These are phyloP conservation scores for Zosterops lateralis DNA, from an alignment of 2,113 vertebrate species.

Conservation along the genomic window DNA sequence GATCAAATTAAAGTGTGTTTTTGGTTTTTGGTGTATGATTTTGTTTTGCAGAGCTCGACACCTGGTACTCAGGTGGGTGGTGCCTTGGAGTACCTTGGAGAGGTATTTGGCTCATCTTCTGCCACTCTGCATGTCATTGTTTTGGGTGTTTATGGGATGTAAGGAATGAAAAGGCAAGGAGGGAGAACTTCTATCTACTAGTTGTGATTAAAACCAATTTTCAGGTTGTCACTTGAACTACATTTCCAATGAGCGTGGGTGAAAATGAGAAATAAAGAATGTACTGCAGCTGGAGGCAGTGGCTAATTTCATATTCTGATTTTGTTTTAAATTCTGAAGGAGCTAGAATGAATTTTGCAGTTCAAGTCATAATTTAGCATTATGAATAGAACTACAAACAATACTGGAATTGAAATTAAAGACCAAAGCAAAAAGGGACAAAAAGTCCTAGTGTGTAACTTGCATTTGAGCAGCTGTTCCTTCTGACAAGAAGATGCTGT, in stretches of 20 bases:
- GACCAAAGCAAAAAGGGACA: not conserved
- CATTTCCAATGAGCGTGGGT: not conserved
- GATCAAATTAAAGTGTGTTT: not conserved
- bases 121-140: not conserved
- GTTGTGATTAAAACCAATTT: not conserved
- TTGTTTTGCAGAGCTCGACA: not conserved
- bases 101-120: not conserved
- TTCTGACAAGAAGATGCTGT: not conserved
- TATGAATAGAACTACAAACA: not conserved
- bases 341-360: not conserved
- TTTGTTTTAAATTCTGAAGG: not conserved
- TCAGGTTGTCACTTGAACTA: not conserved
- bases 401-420: not conserved
- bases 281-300: not conserved
- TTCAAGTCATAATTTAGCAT: not conserved
- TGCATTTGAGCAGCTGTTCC: not conserved
- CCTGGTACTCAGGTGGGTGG: not conserved
- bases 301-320: not conserved
- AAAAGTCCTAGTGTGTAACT: not conserved
- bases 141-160: not conserved
- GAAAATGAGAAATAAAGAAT: conserved; percentile 41
- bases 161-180: not conserved
- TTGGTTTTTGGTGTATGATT: not conserved
- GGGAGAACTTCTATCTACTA: not conserved
- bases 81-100: not conserved